Percentiles rank a stretch among this genome's conserved stretches.
Conservation (phyloP, 2,797 vertebrate species). For the Epinephelus coioides region DNA sequence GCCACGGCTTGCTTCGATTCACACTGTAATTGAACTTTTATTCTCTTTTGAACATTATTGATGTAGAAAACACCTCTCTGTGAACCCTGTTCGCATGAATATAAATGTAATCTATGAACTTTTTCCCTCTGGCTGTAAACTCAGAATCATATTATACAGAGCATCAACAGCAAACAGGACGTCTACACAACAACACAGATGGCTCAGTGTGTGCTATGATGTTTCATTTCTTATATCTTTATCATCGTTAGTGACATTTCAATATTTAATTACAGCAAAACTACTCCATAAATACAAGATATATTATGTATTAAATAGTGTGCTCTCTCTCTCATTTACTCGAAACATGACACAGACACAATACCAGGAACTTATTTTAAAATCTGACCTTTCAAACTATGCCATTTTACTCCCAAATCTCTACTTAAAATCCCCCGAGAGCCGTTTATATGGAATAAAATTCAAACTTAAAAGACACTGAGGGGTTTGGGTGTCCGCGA, state of each 20-base stretch:
- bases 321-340: not conserved
- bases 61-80: not conserved
- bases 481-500: not conserved
- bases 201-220: not conserved
- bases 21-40: not conserved
- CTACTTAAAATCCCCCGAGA: not conserved
- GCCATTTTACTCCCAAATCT: not conserved
- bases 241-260: constrained; percentile 1
- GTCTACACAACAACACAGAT: not conserved
- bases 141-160: constrained; percentile 2
- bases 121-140: constrained; percentile 1
- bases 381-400: constrained; percentile 24
- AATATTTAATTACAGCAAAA: constrained; percentile 19
- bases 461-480: not conserved
- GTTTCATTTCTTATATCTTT: not conserved
- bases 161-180: not conserved
- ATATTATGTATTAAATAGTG: not conserved
- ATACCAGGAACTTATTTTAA: not conserved
- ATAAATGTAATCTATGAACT: constrained; percentile 16
- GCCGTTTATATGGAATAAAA: not conserved
- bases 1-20: not conserved
- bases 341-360: not conserved
- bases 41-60: not conserved
- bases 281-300: not conserved
- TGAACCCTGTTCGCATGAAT: constrained; percentile 15